Evolutionary conservation across 2,888 invertebrate species (phyloP), one percentile per base, ranked within the genome.

Genomic region (Pardosa pseudoannulata): DNA sequence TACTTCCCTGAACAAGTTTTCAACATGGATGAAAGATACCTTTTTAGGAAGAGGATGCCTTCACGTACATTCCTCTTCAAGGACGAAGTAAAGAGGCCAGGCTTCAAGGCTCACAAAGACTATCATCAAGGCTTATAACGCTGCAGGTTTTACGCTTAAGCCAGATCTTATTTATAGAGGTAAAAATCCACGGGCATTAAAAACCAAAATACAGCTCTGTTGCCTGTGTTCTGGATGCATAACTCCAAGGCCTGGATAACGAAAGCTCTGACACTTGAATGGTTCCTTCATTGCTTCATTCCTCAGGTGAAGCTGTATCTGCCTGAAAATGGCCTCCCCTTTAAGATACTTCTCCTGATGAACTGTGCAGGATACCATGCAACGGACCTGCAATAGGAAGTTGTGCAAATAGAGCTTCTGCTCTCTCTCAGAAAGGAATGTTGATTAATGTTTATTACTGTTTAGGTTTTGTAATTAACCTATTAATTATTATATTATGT

Each of bases 141-240:
- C 56, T 56, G 56, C 56, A 56, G 56, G 56, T 56, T 56, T 56
- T 56, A 56, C 6, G 56, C 11, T 56, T 56, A 19, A 19, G 56
- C 56, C 56, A 56, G 56, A n/a, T 19, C 19, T 56, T 56, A 56
- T 56, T 56, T 79, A 79, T 79, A 29, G 9, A 32, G 19, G 28
- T 9, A 9, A 36, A 62, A 28, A 76, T 46, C n/a, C 39, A 32
- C 27, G 28, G 13, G 50, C 27, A 31, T 50, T n/a, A n/a, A 56
- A 31, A 79, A 29, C 32, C 19, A 65, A 65, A 65, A 27, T 2
- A 31, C 5, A 28, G 5, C 31, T 29, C 29, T 31, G 28, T 29
- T 65, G 75, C 39, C 13, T 13, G 39, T 39, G 39, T 39, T 39
- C 39, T 39, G 39, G 39, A 39, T 39, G 39, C 39, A 39, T 39